These are phyloP conservation scores for Menidia beryllina DNA, from an alignment of 2,113 vertebrate species.

Conservation along the genomic window DNA sequence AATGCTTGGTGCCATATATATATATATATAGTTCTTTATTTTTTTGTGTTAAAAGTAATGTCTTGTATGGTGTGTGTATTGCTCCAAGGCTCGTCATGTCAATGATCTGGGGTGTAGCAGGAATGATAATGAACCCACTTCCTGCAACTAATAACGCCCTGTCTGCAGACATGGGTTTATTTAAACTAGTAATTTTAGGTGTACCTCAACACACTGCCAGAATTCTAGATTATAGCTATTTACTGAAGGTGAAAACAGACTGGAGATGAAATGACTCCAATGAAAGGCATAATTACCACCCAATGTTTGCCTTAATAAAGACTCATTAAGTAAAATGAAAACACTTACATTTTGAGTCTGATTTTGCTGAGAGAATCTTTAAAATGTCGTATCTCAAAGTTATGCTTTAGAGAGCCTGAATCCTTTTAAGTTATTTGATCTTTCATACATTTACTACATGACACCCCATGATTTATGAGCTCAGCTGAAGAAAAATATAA, in stretches of 20 bases:
- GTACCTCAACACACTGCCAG: conserved; percentile 1
- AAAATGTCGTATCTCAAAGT: background rate
- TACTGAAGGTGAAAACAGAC: conserved; percentile 1
- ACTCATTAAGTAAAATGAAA: conserved; percentile 11
- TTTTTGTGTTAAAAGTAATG: no score
- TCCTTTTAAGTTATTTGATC: conserved; percentile 9
- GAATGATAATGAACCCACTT: conserved; percentile 62
- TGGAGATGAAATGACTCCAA: conserved; percentile 20
- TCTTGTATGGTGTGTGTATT: conserved; percentile 26
- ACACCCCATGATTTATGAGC: conserved; percentile 31
- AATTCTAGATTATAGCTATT: background rate
- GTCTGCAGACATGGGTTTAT: conserved; percentile 47
- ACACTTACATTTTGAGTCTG: conserved; percentile 1
- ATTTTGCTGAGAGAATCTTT: background rate
- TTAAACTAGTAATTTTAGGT: conserved; percentile 58
- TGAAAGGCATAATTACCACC: conserved; percentile 8
- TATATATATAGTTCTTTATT: no score
- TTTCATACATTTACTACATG: conserved; percentile 1
- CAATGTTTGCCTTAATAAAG: conserved; percentile 15
- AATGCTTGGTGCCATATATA: background rate
- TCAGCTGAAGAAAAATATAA: conserved; percentile 14
- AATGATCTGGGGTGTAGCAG: conserved; percentile 21
- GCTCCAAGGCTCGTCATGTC: conserved; percentile 23
- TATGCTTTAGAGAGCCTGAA: background rate
- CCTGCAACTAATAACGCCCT: conserved; percentile 45